phyloP scores from a whole-genome alignment of 2,113 vertebrate genomes.

The Melanocharis versteri region DNA sequence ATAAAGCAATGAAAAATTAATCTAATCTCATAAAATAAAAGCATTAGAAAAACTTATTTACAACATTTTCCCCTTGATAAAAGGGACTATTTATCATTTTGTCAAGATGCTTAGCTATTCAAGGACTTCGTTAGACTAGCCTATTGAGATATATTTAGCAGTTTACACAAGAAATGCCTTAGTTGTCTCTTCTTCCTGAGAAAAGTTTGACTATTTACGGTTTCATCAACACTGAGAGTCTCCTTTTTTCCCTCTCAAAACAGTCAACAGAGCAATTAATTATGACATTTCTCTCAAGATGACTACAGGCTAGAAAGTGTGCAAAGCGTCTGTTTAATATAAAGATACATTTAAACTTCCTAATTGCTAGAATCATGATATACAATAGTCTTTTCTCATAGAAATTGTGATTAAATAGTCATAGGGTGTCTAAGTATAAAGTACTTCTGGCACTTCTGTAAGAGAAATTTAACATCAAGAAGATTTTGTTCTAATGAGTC shows the following conservation, averaged over 20 bases:
- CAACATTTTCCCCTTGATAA: constrained; percentile 23
- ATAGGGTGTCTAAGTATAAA: constrained; percentile 28
- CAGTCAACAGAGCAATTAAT: constrained; percentile 30
- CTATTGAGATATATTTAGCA: constrained; percentile 16
- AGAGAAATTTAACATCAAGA: constrained; percentile 27
- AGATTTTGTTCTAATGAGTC: constrained; percentile 45
- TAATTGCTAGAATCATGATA: constrained; percentile 37
- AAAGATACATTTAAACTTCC: neutral
- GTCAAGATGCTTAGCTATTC: neutral
- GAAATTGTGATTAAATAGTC: constrained; percentile 6
- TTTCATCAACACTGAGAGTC: neutral
- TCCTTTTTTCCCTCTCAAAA: neutral
- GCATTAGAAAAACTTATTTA: constrained; percentile 23
- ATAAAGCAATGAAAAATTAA: constrained; percentile 63
- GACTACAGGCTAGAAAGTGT: neutral
- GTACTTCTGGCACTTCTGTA: constrained; percentile 3
- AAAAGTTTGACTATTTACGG: constrained; percentile 9
- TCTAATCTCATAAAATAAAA: constrained; percentile 53
- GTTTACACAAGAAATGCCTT: neutral
- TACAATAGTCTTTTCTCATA: constrained; percentile 18
- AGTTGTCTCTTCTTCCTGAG: neutral
- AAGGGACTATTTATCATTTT: constrained; percentile 53
- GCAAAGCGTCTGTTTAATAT: neutral
- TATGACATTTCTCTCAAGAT: constrained; percentile 36
- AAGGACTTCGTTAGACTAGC: constrained; percentile 20